Base-by-base conservation (phyloP, 2,113 vertebrate genomes). In the Dipodomys spectabilis region DNA sequence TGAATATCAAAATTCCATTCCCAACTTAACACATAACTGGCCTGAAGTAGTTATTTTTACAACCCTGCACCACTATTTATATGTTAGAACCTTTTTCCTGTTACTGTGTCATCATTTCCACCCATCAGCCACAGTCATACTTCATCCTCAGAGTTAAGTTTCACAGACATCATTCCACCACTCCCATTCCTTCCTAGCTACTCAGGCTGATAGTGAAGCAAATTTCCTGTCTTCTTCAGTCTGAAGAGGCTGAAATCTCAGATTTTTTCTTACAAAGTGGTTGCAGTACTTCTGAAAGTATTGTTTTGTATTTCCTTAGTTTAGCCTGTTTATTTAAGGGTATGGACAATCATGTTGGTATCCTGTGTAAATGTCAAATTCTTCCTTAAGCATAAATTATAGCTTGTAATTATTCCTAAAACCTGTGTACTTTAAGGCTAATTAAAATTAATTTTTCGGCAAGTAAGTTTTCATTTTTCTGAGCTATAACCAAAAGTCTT, bases 331-430 rank as follows among this genome's bases (percentile, higher is more conserved):
- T n/a, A 20, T 64, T 90, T 65, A 74, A 65, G 78, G 39, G 85
- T 88, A 28, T 71, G 27, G n/a, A 77, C 19, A 57, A 16, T 62
- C 25, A 53, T 85, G 35, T 65, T n/a, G 20, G 32, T 65, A 64
- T 0, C 78, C n/a, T 65, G 89, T 30, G 23, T 90, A 60, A 74
- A 86, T 73, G 20, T 44, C 22, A 86, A 16, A 44, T 91, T 69
- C 11, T 12, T 82, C 39, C 9, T 44, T 81, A 77, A 92, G n/a
- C 28, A 45, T 82, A 91, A 69, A 68, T 94, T 67, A n/a, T 90
- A 93, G 53, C 23, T 95, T 83, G 18, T 89, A 86, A 77, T 90
- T 92, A 30, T 88, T 91, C 30, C 45, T 85, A 88, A 90, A 62
- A 5, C 39, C 39, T 39, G 89, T 68, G 20, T 95, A 32, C 20